Base-by-base conservation (phyloP, 1,140 invertebrate genomes). In the Achatina immaculata region DNA sequence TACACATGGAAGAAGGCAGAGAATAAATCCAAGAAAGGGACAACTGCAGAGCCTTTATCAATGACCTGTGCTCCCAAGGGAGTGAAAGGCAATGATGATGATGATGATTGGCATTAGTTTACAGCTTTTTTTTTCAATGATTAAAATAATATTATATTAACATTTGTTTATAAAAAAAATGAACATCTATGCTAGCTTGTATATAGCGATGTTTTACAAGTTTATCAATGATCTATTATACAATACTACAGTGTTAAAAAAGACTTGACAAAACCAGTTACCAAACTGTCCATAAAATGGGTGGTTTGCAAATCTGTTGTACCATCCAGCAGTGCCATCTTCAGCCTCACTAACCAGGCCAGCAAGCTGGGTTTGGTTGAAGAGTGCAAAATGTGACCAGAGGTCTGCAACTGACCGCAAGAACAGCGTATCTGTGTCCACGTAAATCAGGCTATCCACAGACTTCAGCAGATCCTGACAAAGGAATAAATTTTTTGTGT, bases 271-370 rank as follows among this genome's bases (percentile, higher is more conserved):
- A 65, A 34, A 34, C 6, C 24, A 38, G 14, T 90, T 92, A 95
- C 95, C 95, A 89, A 96, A 92, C 90, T 94, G 94, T 84, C 95
- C 96, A 94, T 96, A 98, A 91, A 95, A 99, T 0, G 97, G 97
- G 93, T 98, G 97, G 83, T 95, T 95, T 0, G 97, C 97, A 93
- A 98, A 98, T 83, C 97, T 92, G 86, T 97, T 97, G 90, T 99
- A 99, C 97, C 97, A 99, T 1, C 96, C 97, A 58, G 96, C 95
- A 87, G 95, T 95, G 21, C 94, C 94, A 90, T 97, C 96, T 90
- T 98, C 97, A 91, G 97, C 95, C 91, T 99, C 97, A 3, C 95
- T 94, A 36, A 95, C 94, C 81, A 98, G 90, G 0, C 95, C 97
- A 68, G 96, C 96, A 86, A 98, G 94, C 88, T 99, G 97, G 58